Conservation (phyloP, 2,113 vertebrate species). For the Piaya cayana region DNA sequence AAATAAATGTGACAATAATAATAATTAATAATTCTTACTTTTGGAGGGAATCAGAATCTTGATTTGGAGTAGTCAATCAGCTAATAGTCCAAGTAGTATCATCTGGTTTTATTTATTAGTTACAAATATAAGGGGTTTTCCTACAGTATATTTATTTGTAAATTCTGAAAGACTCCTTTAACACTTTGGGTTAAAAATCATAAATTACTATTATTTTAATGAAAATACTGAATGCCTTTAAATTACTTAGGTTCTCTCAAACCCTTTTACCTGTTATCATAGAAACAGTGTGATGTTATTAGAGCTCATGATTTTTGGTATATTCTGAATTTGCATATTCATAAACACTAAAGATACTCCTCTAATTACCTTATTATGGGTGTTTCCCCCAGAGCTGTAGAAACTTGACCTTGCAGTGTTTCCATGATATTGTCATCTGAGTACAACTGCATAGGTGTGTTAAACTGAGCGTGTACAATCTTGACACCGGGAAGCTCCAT, state of each 20-base stretch:
- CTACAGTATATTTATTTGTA: neutral
- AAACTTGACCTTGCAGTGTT: slow-evolving; percentile 84
- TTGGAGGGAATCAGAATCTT: neutral
- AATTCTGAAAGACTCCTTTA: neutral
- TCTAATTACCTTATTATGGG: slow-evolving; percentile 75
- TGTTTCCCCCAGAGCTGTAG: slow-evolving; percentile 81
- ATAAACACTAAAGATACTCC: neutral
- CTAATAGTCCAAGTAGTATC: neutral
- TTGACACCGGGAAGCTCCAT: slow-evolving; percentile 84
- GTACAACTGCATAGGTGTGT: slow-evolving; percentile 84
- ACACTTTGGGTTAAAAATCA: neutral
- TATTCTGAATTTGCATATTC: neutral
- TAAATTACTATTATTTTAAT: neutral
- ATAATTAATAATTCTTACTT: neutral
- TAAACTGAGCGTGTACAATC: slow-evolving; percentile 85
- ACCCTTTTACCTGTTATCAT: neutral
- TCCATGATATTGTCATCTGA: slow-evolving; percentile 86
- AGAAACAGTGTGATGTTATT: neutral
- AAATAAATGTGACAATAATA: neutral
- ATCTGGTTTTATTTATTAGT: neutral
- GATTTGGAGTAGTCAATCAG: neutral
- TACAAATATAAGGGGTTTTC: neutral
- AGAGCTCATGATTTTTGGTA: neutral
- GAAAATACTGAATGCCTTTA: neutral
- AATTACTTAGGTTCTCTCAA: neutral